phyloP scores from a whole-genome alignment of 2,888 invertebrate genomes.

The Cephus spinipes region DNA sequence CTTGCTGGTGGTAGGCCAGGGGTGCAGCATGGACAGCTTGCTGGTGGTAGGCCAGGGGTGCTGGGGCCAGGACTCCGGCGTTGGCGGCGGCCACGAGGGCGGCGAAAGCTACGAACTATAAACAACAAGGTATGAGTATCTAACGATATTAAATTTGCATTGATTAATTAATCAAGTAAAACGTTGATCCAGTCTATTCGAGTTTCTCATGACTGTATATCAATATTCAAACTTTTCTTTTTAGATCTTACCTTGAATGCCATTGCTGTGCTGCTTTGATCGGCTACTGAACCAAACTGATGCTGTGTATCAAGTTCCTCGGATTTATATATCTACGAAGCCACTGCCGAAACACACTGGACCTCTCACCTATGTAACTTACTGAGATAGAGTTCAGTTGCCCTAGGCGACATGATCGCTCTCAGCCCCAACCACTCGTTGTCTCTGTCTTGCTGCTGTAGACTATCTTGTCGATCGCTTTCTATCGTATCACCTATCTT shows the following conservation, averaged over 20 bases:
- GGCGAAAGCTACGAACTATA: slow-evolving; percentile 67
- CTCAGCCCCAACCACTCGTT: too few species aligned
- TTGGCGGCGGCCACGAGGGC: slow-evolving; percentile 68
- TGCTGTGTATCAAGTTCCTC: slow-evolving; percentile 20
- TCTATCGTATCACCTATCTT: too few species aligned
- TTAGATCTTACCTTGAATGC: slow-evolving; percentile 36
- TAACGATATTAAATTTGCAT: too few species aligned
- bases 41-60: slow-evolving; percentile 43
- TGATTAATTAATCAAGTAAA: too few species aligned
- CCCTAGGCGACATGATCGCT: too few species aligned
- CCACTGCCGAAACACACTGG: not conserved
- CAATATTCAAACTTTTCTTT: not conserved
- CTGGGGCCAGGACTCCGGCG: slow-evolving; percentile 66
- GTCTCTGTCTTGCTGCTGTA: too few species aligned
- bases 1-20: slow-evolving; percentile 2
- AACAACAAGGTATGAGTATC: slow-evolving; percentile 6
- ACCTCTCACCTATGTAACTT: not conserved
- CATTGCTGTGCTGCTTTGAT: slow-evolving; percentile 36
- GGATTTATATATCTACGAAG: slow-evolving; percentile 33
- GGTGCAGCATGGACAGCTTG: slow-evolving; percentile 12
- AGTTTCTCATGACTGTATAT: too few species aligned
- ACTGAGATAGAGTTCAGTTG: too few species aligned
- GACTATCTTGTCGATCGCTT: too few species aligned
- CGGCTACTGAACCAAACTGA: slow-evolving; percentile 40
- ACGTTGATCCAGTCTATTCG: too few species aligned